Percentiles rank a stretch among this genome's conserved stretches.
Conservation (phyloP, 2,888 invertebrate genomes). For the Synergus japonicus region DNA sequence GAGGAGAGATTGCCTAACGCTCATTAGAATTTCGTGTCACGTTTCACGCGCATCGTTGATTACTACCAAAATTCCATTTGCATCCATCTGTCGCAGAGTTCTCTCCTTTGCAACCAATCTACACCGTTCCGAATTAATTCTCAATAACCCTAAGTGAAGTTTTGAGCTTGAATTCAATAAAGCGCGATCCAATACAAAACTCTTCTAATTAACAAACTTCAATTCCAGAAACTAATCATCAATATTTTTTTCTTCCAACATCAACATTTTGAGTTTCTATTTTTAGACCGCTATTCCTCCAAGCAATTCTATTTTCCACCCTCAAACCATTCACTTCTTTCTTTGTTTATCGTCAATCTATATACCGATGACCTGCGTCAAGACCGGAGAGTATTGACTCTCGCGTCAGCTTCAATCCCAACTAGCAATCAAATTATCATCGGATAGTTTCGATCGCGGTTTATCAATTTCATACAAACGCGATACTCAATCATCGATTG, state of each 20-base stretch:
- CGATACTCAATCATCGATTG: neutral
- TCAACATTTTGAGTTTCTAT: neutral
- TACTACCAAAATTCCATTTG: conserved; percentile 45
- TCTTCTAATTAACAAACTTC: neutral
- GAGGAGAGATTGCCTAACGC: neutral
- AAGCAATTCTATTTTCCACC: neutral
- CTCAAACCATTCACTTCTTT: neutral
- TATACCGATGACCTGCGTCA: neutral
- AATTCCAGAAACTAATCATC: neutral
- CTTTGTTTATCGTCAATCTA: neutral
- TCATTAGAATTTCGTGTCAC: conserved; percentile 21
- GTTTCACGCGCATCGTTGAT: conserved; percentile 49
- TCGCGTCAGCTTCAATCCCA: neutral
- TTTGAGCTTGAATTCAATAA: neutral
- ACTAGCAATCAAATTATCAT: conserved; percentile 7
- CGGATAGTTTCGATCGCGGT: neutral
- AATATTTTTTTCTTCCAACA: neutral
- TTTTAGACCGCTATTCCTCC: neutral
- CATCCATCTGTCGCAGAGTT: conserved; percentile 9
- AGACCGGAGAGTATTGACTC: neutral
- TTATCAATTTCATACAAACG: neutral
- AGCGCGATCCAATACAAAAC: neutral
- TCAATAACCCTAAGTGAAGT: neutral
- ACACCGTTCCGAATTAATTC: conserved; percentile 1
- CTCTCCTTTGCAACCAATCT: neutral